Conservation (phyloP, 2,113 vertebrate species). For the Bombycilla garrulus region DNA sequence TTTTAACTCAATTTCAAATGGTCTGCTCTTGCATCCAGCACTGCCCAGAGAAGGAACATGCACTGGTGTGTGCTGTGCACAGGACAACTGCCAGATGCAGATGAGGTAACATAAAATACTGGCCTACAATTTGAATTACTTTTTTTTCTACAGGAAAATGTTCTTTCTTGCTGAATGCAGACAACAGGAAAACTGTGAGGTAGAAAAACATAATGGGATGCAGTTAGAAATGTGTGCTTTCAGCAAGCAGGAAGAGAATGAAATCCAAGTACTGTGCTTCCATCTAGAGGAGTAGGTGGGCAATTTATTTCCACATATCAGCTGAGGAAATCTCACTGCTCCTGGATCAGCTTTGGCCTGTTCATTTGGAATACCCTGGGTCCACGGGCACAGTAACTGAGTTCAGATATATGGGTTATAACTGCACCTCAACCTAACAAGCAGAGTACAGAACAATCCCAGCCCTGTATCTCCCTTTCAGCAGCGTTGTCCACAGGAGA, state of each 20-base stretch:
- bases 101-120: background rate
- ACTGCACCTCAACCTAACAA: background rate
- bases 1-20: background rate
- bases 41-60: background rate
- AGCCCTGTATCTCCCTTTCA: background rate
- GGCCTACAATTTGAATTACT: background rate
- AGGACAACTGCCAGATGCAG: background rate
- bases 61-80: fast-evolving
- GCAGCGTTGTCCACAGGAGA: background rate
- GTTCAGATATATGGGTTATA: fast-evolving
- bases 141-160: background rate
- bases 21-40: background rate
- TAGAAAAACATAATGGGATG: background rate
- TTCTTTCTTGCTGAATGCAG: background rate
- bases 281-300: conserved; percentile 48
- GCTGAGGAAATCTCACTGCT: background rate
- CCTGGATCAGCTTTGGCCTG: background rate
- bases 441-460: background rate
- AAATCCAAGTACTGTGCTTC: conserved; percentile 42
- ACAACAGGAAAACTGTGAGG: background rate
- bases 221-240: background rate
- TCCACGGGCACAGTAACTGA: too few relatives aligned
- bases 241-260: background rate
- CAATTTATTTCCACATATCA: background rate
- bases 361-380: background rate